A percentile compares a stretch with the other conserved stretches of the same genome.
Conservation (phyloP, 1,140 invertebrate genomes). For the Watersipora subatra region DNA sequence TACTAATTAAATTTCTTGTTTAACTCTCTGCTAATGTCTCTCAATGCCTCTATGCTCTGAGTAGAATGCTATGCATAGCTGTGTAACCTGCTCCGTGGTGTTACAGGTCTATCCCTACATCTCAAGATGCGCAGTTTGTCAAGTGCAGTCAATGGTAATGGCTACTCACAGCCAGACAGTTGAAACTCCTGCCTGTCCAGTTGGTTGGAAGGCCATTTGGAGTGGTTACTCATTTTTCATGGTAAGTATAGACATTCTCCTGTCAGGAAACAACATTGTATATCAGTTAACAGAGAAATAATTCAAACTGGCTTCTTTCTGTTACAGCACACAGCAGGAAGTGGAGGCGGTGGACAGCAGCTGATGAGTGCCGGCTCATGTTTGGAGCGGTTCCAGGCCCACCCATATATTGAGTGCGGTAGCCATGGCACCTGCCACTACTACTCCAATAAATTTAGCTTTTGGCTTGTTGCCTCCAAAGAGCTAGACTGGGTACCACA, state of each 20-base stretch:
- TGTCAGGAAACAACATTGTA: too few species aligned
- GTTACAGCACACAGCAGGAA: constrained; percentile 53
- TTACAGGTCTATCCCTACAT: constrained; percentile 22
- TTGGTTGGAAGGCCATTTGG: constrained; percentile 81
- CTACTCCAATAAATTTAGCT: constrained; percentile 60
- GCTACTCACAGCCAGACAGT: constrained; percentile 89
- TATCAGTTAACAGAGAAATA: too few species aligned
- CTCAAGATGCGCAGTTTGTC: constrained; percentile 73
- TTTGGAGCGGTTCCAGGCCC: constrained; percentile 79
- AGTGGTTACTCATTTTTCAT: constrained; percentile 95
- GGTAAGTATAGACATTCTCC: too few species aligned
- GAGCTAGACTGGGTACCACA: background rate
- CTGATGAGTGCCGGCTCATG: constrained; percentile 81
- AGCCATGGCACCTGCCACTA: constrained; percentile 19
- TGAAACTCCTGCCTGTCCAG: constrained; percentile 74
- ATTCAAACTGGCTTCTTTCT: too few species aligned
- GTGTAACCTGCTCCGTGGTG: too few species aligned
- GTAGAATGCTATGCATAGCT: too few species aligned
- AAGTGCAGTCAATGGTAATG: constrained; percentile 82
- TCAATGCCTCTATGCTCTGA: too few species aligned
- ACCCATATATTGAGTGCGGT: constrained; percentile 77
- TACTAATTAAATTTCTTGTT: too few species aligned
- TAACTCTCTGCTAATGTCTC: too few species aligned
- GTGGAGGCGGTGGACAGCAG: constrained; percentile 80
- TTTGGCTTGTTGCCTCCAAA: constrained; percentile 71